phyloP scores from a whole-genome alignment of 2,113 vertebrate species.

The Ellobius talpinus region DNA sequence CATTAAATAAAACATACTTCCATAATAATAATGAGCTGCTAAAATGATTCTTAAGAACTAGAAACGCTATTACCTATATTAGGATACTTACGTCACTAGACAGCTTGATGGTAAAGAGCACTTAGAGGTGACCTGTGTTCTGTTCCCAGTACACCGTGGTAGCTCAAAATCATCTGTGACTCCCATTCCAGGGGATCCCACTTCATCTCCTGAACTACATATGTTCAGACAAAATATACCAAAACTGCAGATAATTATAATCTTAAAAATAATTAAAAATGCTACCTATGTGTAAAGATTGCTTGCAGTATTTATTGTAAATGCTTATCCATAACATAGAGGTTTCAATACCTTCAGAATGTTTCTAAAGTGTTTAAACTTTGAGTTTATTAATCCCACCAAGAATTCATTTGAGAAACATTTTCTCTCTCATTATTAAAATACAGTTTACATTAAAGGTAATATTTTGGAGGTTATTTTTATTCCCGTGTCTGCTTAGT shows the following conservation, averaged over 20 bases:
- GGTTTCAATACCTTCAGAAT: neutral
- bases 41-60: neutral
- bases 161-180: neutral
- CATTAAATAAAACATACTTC: neutral
- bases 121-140: neutral
- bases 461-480: neutral
- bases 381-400: neutral
- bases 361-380: neutral
- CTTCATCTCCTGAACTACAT: neutral
- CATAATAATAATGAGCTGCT: neutral
- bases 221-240: neutral
- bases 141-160: neutral
- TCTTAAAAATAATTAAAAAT: neutral
- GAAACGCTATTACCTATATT: neutral
- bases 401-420: neutral
- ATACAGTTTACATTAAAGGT: neutral
- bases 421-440: neutral
- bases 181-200: neutral
- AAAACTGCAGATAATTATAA: neutral
- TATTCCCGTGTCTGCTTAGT: neutral
- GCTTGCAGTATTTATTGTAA: neutral
- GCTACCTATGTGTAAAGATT: neutral
- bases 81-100: neutral
- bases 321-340: neutral
- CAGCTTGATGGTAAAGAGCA: neutral